Evolutionary conservation across 2,888 invertebrate genomes (phyloP).

Genomic region (Polymixis lichenea): DNA sequence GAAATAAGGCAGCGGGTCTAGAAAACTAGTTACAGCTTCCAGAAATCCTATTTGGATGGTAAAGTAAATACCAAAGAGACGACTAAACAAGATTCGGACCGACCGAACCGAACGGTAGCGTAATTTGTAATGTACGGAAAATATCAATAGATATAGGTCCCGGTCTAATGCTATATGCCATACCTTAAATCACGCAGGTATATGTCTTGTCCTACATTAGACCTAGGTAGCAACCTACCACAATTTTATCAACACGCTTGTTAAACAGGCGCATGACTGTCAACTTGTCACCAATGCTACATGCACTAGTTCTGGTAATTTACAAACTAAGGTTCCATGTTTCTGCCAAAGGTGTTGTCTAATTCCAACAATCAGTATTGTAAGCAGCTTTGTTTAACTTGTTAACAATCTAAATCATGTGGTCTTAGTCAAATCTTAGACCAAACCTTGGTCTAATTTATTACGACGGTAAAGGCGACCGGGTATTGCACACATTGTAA

Average conservation of each 20-base stretch:
- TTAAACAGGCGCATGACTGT: slow-evolving; percentile 37
- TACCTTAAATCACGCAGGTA: neutral
- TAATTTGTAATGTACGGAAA: too few relatives aligned
- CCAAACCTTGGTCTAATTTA: neutral
- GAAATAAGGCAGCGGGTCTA: too few relatives aligned
- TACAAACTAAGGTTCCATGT: slow-evolving; percentile 39
- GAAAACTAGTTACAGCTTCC: too few relatives aligned
- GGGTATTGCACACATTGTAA: neutral
- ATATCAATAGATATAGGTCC: too few relatives aligned
- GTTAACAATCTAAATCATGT: slow-evolving; percentile 14
- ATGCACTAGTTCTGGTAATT: slow-evolving; percentile 51
- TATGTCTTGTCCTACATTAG: neutral
- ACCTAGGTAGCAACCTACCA: neutral
- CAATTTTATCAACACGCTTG: slow-evolving; percentile 29
- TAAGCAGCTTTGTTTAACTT: slow-evolving; percentile 28
- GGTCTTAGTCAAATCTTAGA: neutral
- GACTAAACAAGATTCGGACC: too few relatives aligned
- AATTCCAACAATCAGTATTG: slow-evolving; percentile 46
- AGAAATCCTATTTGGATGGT: too few relatives aligned
- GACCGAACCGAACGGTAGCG: too few relatives aligned
- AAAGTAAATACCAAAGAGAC: too few relatives aligned
- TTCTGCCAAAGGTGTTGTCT: slow-evolving; percentile 58
- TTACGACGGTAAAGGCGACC: too few relatives aligned
- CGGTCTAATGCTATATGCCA: neutral
- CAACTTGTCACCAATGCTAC: slow-evolving; percentile 50